Evolutionary conservation across 2,797 vertebrate species (phyloP).

Genomic region (Neosilurus hyrtlii): DNA sequence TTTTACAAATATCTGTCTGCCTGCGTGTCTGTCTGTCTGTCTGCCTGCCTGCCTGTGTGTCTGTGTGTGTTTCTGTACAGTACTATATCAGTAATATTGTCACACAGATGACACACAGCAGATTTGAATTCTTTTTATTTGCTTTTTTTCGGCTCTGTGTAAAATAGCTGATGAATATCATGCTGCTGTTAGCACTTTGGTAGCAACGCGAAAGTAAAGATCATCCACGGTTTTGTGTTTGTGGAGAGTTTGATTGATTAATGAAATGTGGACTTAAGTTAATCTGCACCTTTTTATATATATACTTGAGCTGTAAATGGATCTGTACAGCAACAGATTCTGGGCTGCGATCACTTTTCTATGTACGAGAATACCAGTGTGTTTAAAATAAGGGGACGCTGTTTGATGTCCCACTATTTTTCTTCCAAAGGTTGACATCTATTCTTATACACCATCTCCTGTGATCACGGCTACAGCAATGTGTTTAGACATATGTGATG

Average conservation of each 20-base stretch:
- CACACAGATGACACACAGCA: background rate
- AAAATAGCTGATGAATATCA: background rate
- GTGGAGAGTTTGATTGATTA: background rate
- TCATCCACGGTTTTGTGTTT: background rate
- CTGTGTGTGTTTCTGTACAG: background rate
- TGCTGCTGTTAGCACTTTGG: background rate
- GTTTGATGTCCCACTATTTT: background rate
- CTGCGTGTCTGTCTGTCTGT: background rate
- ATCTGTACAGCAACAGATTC: background rate
- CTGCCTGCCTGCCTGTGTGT: background rate
- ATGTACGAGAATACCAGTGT: background rate
- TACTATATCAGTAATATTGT: background rate
- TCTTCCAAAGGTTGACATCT: background rate
- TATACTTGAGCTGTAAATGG: constrained; percentile 2
- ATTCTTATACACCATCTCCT: background rate
- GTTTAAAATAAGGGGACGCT: background rate
- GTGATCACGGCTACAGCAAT: background rate
- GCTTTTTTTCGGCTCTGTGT: background rate
- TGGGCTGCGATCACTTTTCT: background rate
- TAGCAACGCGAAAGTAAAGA: background rate
- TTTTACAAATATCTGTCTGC: background rate
- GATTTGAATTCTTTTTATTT: background rate
- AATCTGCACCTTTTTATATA: constrained; percentile 16
- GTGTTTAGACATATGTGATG: background rate
- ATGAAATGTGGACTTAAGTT: background rate